These are phyloP conservation scores for Euspilapteryx auroguttella DNA, from an alignment of 2,888 invertebrate genomes.

Conservation along the genomic window DNA sequence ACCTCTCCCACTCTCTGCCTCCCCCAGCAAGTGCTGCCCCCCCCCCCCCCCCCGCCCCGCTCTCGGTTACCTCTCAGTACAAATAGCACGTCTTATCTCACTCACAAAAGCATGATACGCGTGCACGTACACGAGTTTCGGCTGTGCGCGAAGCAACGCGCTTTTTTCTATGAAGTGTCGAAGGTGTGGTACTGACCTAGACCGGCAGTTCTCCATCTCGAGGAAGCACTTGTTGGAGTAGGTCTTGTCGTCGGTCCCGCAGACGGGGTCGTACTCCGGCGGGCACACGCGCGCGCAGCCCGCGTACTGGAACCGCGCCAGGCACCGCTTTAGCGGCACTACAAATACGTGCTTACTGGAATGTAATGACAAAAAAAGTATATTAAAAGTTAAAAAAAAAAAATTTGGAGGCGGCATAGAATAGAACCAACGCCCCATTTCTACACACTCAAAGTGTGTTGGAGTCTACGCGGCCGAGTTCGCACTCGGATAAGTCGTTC, in stretches of 20 bases:
- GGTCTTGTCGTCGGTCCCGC: slow-evolving; percentile 90
- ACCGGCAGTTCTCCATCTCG: slow-evolving; percentile 88
- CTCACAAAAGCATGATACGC: no score
- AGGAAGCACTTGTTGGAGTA: slow-evolving; percentile 93
- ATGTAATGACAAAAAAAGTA: slow-evolving; percentile 10
- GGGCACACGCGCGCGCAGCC: slow-evolving; percentile 88
- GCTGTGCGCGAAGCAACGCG: not conserved
- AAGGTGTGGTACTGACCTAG: slow-evolving; percentile 43
- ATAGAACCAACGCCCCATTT: no score
- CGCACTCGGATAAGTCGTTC: no score
- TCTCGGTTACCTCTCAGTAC: not conserved
- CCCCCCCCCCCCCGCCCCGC: no score
- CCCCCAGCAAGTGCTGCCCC: no score
- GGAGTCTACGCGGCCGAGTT: no score
- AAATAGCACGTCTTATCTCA: no score
- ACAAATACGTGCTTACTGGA: slow-evolving; percentile 85
- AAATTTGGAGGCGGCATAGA: no score
- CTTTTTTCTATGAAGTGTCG: not conserved
- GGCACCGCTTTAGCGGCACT: slow-evolving; percentile 86
- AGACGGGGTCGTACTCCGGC: slow-evolving; percentile 86
- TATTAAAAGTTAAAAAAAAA: no score
- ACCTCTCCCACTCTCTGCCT: no score
- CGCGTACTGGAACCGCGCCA: slow-evolving; percentile 81
- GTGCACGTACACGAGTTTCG: no score
- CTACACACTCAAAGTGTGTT: no score